phyloP scores from a whole-genome alignment of 2,888 invertebrate genomes.

The Thereva nobilitata region DNA sequence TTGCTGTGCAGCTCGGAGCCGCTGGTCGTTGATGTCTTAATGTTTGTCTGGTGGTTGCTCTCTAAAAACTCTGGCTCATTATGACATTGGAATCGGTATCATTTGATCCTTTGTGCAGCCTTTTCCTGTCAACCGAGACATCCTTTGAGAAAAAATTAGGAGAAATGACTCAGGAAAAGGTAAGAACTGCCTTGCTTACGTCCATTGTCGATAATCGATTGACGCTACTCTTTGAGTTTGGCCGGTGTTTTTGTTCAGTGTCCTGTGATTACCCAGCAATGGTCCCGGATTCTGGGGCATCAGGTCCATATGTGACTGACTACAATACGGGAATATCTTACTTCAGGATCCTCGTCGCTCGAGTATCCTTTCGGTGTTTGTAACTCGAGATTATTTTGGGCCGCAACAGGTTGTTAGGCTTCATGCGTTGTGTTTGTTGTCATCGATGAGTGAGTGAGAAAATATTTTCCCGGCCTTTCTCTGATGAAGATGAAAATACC shows the following conservation, averaged over 20 bases:
- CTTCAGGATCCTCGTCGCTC: no score
- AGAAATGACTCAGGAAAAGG: neutral
- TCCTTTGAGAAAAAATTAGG: no score
- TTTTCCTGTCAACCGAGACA: neutral
- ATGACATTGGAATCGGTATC: slow-evolving; percentile 22
- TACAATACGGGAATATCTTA: no score
- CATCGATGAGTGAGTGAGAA: slow-evolving; percentile 26
- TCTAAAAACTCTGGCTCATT: slow-evolving; percentile 19
- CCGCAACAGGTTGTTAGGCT: slow-evolving; percentile 31
- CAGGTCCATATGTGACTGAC: no score
- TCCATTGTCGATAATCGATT: slow-evolving; percentile 31
- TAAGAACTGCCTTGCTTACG: neutral
- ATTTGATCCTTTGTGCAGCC: slow-evolving; percentile 26
- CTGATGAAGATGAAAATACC: no score
- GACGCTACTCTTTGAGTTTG: slow-evolving; percentile 4
- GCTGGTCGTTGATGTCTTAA: slow-evolving; percentile 10
- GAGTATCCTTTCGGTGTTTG: slow-evolving; percentile 19
- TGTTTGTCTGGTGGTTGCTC: slow-evolving; percentile 25
- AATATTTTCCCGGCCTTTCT: slow-evolving; percentile 15
- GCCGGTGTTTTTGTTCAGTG: neutral
- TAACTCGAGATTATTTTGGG: slow-evolving; percentile 30
- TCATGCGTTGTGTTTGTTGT: slow-evolving; percentile 30
- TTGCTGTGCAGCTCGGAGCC: slow-evolving; percentile 16
- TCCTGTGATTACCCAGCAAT: no score
- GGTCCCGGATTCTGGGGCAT: no score